Evolutionary conservation across 2,888 invertebrate species (phyloP), one percentile per base, ranked within the genome.

Genomic region (Mythimna vitellina): DNA sequence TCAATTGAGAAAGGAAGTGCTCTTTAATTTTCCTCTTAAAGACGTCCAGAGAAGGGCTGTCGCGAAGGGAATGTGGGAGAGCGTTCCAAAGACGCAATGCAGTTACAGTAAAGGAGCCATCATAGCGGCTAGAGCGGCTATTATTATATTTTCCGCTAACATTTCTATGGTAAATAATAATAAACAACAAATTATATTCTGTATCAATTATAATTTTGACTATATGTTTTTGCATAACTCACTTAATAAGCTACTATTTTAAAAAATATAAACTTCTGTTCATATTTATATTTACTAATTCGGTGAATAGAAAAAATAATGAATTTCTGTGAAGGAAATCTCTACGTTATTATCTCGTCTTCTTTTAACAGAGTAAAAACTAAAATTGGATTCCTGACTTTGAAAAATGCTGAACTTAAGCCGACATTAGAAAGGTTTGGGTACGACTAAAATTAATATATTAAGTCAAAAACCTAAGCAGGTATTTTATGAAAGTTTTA

Each of bases 341-440:
- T 35, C n/a, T 71, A 8, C 12, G n/a, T 10, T 29, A 46, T 56
- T 38, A 22, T 66, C 7, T 62, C 8, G 9, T n/a, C 6, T 64
- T 46, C 5, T 10, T 49, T 38, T 49, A 32, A 54, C 1, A 9
- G 38, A 32, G 65, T 49, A 38, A 35, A 57, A 46, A 14, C 4
- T 20, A 25, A 58, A 66, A 61, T 65, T 54, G 25, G 7, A 25
- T 32, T 64, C 25, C 42, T 60, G 42, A 60, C 54, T 8, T 5
- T 56, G 32, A 70, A 49, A 53, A 67, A 54, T 53, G 3, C 38
- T 61, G 2, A 22, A 67, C 20, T 29, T 46, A 25, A 42, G n/a
- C 10, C 10, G 14, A 42, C 42, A 68, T 71, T 71, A 77, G 65
- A 68, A 77, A 71, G 22, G 54, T 17, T 20, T 58, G n/a, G 7